Conservation (phyloP, 2,113 vertebrate genomes). For the Elephas maximus region DNA sequence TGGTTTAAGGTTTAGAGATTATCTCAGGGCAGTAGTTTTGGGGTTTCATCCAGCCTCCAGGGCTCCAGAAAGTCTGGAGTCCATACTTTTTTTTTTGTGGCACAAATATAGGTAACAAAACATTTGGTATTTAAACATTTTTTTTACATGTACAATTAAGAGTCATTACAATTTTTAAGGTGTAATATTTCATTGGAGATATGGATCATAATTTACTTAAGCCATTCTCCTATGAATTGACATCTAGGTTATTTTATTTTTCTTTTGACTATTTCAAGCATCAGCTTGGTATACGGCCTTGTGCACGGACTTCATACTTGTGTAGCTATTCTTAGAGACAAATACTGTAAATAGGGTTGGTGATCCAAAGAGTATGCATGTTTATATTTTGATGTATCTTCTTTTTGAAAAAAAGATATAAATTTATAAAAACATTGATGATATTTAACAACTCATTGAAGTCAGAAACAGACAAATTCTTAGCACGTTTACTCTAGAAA, state of each 20-base stretch:
- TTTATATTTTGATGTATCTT: not conserved
- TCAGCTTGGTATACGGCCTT: not conserved
- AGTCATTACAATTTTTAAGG: not conserved
- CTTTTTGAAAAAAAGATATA: conserved; percentile 50
- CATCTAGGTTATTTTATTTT: not conserved
- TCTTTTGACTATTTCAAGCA: not conserved
- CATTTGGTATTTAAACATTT: too few species aligned
- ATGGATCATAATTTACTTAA: not conserved
- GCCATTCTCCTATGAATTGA: not conserved
- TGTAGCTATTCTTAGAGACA: not conserved
- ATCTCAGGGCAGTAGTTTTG: too few species aligned
- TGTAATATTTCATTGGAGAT: not conserved
- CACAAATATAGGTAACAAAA: too few species aligned
- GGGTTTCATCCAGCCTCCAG: too few species aligned
- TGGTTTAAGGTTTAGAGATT: too few species aligned
- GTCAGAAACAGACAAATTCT: not conserved
- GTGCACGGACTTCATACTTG: not conserved
- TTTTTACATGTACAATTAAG: too few species aligned
- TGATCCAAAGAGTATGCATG: not conserved
- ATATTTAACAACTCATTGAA: conserved; percentile 88
- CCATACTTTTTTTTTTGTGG: too few species aligned
- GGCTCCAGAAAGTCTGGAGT: too few species aligned
- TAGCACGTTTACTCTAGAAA: too few species aligned
- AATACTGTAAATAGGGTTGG: not conserved
- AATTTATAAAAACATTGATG: conserved; percentile 89